Conservation (phyloP, 2,113 vertebrate species). For the Thymallus thymallus region DNA sequence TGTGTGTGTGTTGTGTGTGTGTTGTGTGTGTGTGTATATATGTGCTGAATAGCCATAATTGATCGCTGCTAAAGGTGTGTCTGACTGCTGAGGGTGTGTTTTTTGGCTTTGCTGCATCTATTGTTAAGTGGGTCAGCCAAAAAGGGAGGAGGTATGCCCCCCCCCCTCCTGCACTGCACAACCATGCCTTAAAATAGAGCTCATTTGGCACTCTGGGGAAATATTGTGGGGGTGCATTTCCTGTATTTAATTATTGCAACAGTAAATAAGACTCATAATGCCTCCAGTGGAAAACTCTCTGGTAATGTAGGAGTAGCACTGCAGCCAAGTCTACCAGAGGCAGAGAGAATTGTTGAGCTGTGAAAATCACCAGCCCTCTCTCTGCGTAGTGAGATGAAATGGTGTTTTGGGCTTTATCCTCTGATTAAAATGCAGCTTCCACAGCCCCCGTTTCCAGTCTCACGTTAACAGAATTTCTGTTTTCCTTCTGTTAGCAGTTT, state of each 20-base stretch:
- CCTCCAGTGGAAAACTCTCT: neutral
- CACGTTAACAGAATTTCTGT: neutral
- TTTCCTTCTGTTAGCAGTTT: neutral
- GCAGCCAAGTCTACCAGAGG: neutral
- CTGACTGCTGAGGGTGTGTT: constrained; percentile 36
- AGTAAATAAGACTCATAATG: constrained; percentile 1
- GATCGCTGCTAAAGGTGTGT: no score
- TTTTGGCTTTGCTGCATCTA: constrained; percentile 30
- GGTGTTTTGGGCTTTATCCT: neutral
- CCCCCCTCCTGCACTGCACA: neutral
- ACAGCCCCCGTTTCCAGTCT: neutral
- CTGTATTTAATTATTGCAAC: constrained; percentile 1
- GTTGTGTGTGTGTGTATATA: neutral
- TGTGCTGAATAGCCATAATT: no score
- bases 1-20: neutral
- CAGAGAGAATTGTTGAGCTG: neutral
- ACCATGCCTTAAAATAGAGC: constrained; percentile 8
- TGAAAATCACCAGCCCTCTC: neutral
- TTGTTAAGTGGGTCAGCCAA: constrained; percentile 49
- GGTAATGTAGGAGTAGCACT: neutral
- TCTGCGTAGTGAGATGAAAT: neutral
- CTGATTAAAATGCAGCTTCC: constrained; percentile 1
- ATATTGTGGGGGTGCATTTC: neutral
- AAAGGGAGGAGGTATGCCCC: neutral
- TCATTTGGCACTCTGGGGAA: constrained; percentile 27